phyloP scores from a whole-genome alignment of 1,140 invertebrate species.

The Armadillidium nasatum region DNA sequence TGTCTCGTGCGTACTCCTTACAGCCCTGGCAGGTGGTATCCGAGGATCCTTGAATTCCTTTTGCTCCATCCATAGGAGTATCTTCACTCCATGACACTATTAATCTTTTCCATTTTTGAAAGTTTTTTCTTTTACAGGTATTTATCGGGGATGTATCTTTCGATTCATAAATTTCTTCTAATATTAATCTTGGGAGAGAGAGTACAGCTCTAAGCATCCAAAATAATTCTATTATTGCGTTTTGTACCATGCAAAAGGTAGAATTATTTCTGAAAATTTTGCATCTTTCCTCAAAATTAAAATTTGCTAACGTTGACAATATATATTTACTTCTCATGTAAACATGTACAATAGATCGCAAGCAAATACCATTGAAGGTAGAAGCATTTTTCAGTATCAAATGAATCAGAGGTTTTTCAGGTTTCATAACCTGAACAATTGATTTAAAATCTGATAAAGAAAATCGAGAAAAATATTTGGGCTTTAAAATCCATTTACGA shows the following conservation, averaged over 20 bases:
- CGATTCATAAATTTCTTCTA: constrained; percentile 32
- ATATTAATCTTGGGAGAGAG: constrained; percentile 33
- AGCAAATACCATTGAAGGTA: neutral
- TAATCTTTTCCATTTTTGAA: constrained; percentile 23
- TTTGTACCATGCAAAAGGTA: neutral
- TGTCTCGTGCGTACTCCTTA: constrained; percentile 33
- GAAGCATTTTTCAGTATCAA: neutral
- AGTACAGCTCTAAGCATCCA: constrained; percentile 39
- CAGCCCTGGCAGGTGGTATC: constrained; percentile 33
- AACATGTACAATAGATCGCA: neutral
- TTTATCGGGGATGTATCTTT: constrained; percentile 28
- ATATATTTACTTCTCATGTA: too few relatives aligned
- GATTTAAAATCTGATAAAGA: neutral
- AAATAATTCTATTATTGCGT: constrained; percentile 32
- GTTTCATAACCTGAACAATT: neutral
- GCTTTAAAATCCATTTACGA: neutral
- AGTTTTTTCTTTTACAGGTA: too few relatives aligned
- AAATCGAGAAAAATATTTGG: neutral
- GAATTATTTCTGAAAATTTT: neutral
- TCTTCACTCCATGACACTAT: constrained; percentile 39
- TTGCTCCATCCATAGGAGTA: constrained; percentile 27
- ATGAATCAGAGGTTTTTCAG: neutral
- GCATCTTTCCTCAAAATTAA: neutral
- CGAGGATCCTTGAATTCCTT: constrained; percentile 34
- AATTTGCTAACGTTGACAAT: too few relatives aligned